phyloP scores from a whole-genome alignment of 2,888 invertebrate species.

The Xestia c-nigrum region DNA sequence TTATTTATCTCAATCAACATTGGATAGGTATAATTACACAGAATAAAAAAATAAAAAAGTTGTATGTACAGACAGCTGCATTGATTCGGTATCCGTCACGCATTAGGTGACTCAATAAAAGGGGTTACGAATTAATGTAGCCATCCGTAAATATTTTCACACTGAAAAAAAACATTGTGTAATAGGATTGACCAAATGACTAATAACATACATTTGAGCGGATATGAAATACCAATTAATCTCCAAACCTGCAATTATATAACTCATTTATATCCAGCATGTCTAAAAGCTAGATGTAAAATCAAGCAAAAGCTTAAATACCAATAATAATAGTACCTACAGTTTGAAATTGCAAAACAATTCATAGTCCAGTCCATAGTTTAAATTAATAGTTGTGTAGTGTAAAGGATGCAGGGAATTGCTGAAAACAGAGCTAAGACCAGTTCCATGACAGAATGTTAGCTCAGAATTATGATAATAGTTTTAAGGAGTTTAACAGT shows the following conservation, averaged over 20 bases:
- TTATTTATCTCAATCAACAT: too few relatives aligned
- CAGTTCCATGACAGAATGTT: conserved; percentile 84
- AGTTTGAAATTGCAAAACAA: conserved; percentile 23
- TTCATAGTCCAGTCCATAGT: conserved; percentile 59
- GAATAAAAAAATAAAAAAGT: too few relatives aligned
- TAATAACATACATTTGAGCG: background rate
- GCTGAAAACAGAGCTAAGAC: conserved; percentile 74
- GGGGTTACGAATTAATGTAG: too few relatives aligned
- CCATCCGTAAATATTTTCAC: too few relatives aligned
- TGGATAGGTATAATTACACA: too few relatives aligned
- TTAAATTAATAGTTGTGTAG: conserved; percentile 72
- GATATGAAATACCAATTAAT: conserved; percentile 3
- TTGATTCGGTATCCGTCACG: too few relatives aligned
- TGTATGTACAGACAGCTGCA: background rate
- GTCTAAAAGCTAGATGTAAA: background rate
- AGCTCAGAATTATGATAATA: conserved; percentile 88
- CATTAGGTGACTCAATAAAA: too few relatives aligned
- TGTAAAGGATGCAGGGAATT: conserved; percentile 79
- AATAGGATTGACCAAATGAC: background rate
- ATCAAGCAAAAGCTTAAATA: background rate
- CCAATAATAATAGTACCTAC: conserved; percentile 6
- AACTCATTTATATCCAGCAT: background rate
- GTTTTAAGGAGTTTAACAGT: conserved; percentile 82
- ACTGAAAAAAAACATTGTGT: background rate
- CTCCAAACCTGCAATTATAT: background rate